Evolutionary conservation across 2,888 invertebrate genomes (phyloP), one percentile per base, ranked within the genome.

Genomic region (Drosophila kuntzei): DNA sequence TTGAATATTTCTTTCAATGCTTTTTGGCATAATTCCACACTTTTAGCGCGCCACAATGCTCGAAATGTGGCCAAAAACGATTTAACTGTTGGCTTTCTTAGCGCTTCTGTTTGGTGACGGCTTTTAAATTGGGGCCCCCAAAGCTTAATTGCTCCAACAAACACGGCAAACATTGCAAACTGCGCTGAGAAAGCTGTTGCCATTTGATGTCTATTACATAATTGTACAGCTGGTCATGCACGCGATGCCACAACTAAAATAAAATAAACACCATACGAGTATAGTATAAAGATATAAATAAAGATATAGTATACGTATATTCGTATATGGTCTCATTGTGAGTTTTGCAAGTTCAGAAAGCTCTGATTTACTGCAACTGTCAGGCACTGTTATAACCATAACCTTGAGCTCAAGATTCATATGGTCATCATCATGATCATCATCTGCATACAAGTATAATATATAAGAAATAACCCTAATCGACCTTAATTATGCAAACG

Each of bases 401-500:
- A 87, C 82, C 82, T 83, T 83, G 82, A 83, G 88, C 68, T 51
- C 76, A 57, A 63, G 87, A 70, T 64, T 60, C 46, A 71, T 83
- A 67, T 55, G 75, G 57, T 63, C 74, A 69, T 58, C 72, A 62
- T n/a, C 47, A 39, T 47, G 46, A 54, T 39, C 29, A 39, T 37
- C 54, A 55, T 54, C 55, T 55, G 32, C 32, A 55, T 41, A 49
- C 25, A 29, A 36, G 36, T 37, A 22, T 18, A 67, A 36, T 36
- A 22, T 18, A 67, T 16, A 27, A 55, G 58, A 63, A 69, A 61
- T 62, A 79, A 71, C 83, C 86, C 78, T 85, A 83, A 87, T 87
- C 88, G 88, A 85, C 83, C 83, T 85, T 83, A 87, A 83, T 83
- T 83, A 83, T 83, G 83, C 83, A 85, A 85, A 74, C 55, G 59